Conservation (phyloP, 2,797 vertebrate genomes). For the Furcifer pardalis region DNA sequence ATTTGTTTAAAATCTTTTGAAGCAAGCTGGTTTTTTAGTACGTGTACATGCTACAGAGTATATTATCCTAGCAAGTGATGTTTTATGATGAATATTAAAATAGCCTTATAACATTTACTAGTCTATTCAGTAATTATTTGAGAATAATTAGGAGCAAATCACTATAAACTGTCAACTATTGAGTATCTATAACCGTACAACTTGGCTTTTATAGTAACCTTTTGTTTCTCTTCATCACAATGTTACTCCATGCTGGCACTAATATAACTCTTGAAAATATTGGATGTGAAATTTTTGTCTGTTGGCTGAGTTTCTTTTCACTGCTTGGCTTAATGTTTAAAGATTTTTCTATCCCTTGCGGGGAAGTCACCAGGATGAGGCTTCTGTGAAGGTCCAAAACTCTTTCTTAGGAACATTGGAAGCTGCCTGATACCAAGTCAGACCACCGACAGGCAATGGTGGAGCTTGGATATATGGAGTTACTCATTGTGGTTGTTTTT, state of each 20-base stretch:
- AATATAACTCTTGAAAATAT: constrained; percentile 3
- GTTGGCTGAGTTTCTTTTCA: neutral
- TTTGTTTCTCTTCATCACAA: constrained; percentile 53
- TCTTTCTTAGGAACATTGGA: neutral
- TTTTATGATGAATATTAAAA: constrained; percentile 66
- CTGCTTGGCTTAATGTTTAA: neutral
- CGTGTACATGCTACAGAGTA: constrained; percentile 38
- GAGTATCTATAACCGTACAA: constrained; percentile 52
- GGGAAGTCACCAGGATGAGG: neutral
- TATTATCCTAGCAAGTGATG: constrained; percentile 62
- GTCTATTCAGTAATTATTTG: constrained; percentile 69
- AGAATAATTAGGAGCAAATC: constrained; percentile 67
- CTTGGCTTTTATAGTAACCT: constrained; percentile 56
- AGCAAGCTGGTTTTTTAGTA: constrained; percentile 18
- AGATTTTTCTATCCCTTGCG: neutral
- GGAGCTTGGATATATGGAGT: too few relatives aligned
- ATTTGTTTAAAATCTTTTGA: constrained; percentile 26
- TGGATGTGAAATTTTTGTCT: constrained; percentile 6
- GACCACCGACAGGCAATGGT: too few relatives aligned
- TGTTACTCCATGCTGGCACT: constrained; percentile 22
- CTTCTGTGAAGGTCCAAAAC: neutral
- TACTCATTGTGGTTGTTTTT: too few relatives aligned
- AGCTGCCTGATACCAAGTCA: neutral
- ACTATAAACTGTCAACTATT: constrained; percentile 58
- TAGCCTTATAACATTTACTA: constrained; percentile 59